Conservation (phyloP, 2,888 invertebrate species). For the Tetranychus piercei region DNA sequence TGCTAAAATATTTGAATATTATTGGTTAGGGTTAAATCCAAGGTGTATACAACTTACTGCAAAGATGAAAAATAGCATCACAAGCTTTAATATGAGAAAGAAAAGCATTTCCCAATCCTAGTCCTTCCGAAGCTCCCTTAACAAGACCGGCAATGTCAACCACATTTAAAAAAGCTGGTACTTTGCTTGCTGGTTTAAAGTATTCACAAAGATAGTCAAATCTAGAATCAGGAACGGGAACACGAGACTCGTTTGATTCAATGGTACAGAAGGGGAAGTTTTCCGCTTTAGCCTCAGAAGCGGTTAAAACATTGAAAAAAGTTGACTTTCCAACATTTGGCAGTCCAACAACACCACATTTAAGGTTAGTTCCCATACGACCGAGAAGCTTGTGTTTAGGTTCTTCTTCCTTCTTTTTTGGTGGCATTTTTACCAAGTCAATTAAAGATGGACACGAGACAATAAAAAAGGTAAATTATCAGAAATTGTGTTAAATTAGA, state of each 20-base stretch:
- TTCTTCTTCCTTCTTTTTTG: slow-evolving; percentile 51
- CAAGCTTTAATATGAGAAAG: slow-evolving; percentile 95
- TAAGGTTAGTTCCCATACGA: slow-evolving; percentile 81
- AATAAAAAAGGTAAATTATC: neutral
- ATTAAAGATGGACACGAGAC: neutral
- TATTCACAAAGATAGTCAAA: slow-evolving; percentile 81
- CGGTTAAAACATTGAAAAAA: slow-evolving; percentile 96
- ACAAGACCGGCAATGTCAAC: slow-evolving; percentile 97
- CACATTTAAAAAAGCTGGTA: slow-evolving; percentile 89
- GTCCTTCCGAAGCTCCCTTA: slow-evolving; percentile 91
- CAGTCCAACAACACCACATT: slow-evolving; percentile 71
- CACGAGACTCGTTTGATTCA: slow-evolving; percentile 99
- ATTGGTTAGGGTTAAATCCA: neutral
- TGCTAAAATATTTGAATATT: neutral
- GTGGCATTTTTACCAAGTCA: slow-evolving; percentile 35
- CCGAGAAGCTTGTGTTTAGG: slow-evolving; percentile 68
- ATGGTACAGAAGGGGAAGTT: slow-evolving; percentile 99
- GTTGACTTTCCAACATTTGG: slow-evolving; percentile 99
- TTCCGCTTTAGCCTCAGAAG: slow-evolving; percentile 89
- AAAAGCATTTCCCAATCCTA: slow-evolving; percentile 95
- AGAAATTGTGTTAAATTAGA: neutral
- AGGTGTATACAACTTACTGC: slow-evolving; percentile 49
- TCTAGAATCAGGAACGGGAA: slow-evolving; percentile 86
- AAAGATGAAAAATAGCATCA: slow-evolving; percentile 90
- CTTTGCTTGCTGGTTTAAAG: slow-evolving; percentile 87